These are phyloP conservation scores for Diaphora mendica DNA, from an alignment of 2,888 invertebrate species.

Conservation along the genomic window DNA sequence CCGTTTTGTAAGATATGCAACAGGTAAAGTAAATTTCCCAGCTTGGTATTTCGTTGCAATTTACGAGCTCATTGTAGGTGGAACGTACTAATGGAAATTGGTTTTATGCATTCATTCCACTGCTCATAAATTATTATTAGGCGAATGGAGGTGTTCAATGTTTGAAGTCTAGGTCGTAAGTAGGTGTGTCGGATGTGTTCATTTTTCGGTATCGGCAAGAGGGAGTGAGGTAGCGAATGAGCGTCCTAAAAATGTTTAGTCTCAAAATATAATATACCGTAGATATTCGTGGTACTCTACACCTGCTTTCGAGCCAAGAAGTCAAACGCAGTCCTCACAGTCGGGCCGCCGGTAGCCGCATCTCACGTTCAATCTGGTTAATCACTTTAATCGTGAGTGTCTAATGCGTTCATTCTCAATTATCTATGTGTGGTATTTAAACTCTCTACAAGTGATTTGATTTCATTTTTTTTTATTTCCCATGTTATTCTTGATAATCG, in stretches of 20 bases:
- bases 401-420: conserved; percentile 29
- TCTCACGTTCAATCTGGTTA: conserved; percentile 56
- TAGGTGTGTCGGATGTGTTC: conserved; percentile 30
- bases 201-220: conserved; percentile 40
- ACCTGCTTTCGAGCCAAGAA: conserved; percentile 75
- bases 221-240: conserved; percentile 60
- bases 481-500: neutral
- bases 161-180: conserved; percentile 46
- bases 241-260: conserved; percentile 69
- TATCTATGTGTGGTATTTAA: conserved; percentile 22
- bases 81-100: conserved; percentile 57
- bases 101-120: conserved; percentile 53
- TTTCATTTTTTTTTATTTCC: too few relatives aligned
- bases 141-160: conserved; percentile 22
- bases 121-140: conserved; percentile 48
- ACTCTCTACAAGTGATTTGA: conserved; percentile 9
- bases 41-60: conserved; percentile 53
- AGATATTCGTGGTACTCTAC: conserved; percentile 68
- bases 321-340: conserved; percentile 68
- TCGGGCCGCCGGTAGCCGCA: conserved; percentile 59
- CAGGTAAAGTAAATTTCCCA: conserved; percentile 56
- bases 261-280: conserved; percentile 78
- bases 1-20: conserved; percentile 48
- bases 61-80: conserved; percentile 51
- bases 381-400: conserved; percentile 68